phyloP scores from a whole-genome alignment of 2,113 vertebrate species.

The Gasterosteus aculeatus region DNA sequence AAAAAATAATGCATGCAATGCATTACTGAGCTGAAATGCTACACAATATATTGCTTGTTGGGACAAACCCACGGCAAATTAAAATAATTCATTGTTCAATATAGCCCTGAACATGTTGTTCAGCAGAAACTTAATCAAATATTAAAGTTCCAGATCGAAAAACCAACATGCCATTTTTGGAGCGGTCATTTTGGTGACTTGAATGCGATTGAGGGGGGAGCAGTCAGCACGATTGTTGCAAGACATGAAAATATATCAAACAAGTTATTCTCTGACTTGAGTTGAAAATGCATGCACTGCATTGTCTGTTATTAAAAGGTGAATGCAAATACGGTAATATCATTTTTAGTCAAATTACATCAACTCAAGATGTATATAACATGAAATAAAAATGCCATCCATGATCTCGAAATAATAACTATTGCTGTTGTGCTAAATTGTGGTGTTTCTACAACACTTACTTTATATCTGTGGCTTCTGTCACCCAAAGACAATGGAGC shows the following conservation, averaged over 20 bases:
- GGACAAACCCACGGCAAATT: not conserved
- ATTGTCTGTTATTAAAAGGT: not conserved
- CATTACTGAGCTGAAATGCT: too few relatives aligned
- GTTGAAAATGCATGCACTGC: not conserved
- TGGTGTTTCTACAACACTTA: conserved; percentile 12
- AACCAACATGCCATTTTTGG: not conserved
- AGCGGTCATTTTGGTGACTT: not conserved
- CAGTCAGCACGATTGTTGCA: not conserved
- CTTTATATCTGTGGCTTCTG: not conserved
- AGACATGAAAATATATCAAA: not conserved
- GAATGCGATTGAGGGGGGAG: not conserved
- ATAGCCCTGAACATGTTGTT: not conserved
- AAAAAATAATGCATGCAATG: not conserved
- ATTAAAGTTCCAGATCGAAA: not conserved
- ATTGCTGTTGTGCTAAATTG: not conserved
- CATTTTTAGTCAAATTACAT: not conserved
- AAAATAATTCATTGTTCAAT: not conserved
- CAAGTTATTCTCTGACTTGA: not conserved
- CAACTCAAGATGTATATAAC: not conserved
- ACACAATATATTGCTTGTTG: not conserved
- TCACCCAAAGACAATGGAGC: not conserved
- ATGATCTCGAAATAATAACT: not conserved
- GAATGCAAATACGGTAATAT: not conserved
- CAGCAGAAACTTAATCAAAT: not conserved
- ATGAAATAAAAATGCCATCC: not conserved